phyloP scores from a whole-genome alignment of 2,797 vertebrate genomes.

The Falco rusticolus region DNA sequence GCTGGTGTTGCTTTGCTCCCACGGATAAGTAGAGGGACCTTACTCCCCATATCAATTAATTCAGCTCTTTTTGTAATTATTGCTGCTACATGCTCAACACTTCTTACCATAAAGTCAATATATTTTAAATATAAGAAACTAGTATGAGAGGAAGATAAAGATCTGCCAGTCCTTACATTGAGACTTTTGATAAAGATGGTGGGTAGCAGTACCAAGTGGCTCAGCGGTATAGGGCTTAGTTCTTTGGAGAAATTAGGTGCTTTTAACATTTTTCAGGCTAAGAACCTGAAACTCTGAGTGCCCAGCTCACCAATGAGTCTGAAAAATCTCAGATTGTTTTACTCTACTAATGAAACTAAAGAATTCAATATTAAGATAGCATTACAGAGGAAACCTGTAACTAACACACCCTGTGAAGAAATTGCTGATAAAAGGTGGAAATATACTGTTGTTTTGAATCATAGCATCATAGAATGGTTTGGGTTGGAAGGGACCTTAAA shows the following conservation, averaged over 20 bases:
- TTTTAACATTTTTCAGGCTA: neutral
- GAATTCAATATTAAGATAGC: neutral
- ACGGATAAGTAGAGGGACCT: neutral
- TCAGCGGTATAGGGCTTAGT: neutral
- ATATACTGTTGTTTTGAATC: neutral
- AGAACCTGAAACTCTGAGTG: neutral
- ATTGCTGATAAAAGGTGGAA: neutral
- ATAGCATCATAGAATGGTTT: neutral
- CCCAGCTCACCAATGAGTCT: neutral
- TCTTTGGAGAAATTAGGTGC: neutral
- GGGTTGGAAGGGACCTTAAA: neutral
- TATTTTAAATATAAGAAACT: neutral
- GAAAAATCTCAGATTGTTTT: constrained; percentile 13
- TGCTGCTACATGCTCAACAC: neutral
- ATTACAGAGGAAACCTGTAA: neutral
- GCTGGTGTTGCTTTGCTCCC: neutral
- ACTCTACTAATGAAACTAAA: neutral
- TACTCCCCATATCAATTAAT: neutral
- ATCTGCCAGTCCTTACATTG: neutral
- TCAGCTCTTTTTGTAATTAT: neutral
- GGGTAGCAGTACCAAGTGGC: neutral
- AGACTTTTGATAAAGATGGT: neutral
- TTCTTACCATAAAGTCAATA: neutral
- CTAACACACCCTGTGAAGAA: neutral
- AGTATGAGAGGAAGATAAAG: neutral